Evolutionary conservation across 2,888 invertebrate genomes (phyloP).

Genomic region (Xanthia togata): DNA sequence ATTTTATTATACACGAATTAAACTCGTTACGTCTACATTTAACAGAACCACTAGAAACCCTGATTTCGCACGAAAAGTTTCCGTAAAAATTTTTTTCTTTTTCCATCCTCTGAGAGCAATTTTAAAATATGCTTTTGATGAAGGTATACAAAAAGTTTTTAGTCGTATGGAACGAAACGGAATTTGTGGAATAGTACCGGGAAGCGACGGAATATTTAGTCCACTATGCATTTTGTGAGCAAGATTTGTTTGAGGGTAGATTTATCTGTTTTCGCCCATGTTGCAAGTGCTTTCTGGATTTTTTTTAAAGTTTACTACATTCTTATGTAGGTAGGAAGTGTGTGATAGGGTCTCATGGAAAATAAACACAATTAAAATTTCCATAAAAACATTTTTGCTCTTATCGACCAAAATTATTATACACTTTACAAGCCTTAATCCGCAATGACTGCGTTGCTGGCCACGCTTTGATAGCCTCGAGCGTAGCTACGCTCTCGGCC

Average conservation of each 20-base stretch:
- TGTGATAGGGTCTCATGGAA: too few species aligned
- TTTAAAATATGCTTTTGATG: conserved; percentile 46
- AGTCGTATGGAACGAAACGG: conserved; percentile 40
- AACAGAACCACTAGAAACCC: conserved; percentile 12
- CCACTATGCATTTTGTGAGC: conserved; percentile 38
- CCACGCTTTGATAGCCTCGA: too few species aligned
- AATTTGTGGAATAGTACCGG: conserved; percentile 47
- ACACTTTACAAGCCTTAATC: too few species aligned
- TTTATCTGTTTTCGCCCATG: conserved; percentile 17
- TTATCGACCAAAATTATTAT: not conserved
- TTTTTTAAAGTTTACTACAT: not conserved
- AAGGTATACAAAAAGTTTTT: conserved; percentile 15
- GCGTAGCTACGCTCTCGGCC: too few species aligned
- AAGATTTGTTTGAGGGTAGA: conserved; percentile 31
- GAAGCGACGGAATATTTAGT: conserved; percentile 40
- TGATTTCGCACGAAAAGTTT: conserved; percentile 12
- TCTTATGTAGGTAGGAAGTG: not conserved
- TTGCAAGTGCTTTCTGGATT: not conserved
- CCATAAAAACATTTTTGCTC: not conserved
- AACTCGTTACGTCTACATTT: conserved; percentile 10
- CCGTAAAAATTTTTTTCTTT: conserved; percentile 26
- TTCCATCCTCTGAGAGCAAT: conserved; percentile 26
- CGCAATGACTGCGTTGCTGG: too few species aligned
- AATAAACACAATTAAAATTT: not conserved
- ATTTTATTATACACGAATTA: not conserved